Conservation (phyloP, 2,113 vertebrate genomes). For the Tupaia tana region DNA sequence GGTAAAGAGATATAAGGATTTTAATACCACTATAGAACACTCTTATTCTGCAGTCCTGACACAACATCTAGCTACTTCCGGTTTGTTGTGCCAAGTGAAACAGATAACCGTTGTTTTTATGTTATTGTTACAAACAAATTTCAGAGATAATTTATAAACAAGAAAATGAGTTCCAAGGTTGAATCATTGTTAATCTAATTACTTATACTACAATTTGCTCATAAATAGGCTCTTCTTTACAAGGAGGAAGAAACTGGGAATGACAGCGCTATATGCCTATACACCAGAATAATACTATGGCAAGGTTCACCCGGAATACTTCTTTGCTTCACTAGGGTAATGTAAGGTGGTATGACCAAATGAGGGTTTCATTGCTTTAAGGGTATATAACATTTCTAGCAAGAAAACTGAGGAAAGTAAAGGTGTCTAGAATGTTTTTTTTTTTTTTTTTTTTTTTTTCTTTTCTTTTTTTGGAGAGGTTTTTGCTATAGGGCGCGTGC, state of each 20-base stretch:
- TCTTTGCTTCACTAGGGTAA: background rate
- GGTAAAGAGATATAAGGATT: background rate
- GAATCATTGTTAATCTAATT: slow-evolving; percentile 24
- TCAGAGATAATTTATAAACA: slow-evolving; percentile 35
- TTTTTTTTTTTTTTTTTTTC: no score
- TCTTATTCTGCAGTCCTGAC: background rate
- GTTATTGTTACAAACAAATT: background rate
- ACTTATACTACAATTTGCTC: background rate
- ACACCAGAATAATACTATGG: background rate
- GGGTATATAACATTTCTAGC: background rate
- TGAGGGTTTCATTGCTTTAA: background rate
- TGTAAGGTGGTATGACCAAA: background rate
- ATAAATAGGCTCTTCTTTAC: background rate
- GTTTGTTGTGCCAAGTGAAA: background rate
- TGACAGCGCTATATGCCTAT: background rate
- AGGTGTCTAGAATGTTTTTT: background rate
- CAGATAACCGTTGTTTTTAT: background rate
- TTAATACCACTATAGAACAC: background rate
- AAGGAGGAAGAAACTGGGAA: background rate
- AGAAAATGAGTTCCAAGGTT: background rate
- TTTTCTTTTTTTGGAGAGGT: no score
- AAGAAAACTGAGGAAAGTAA: background rate
- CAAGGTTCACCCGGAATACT: background rate
- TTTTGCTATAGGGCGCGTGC: no score
- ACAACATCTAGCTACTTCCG: background rate